Evolutionary conservation across 2,113 vertebrate genomes (phyloP), one percentile per base, ranked within the genome.

Genomic region (Phainopepla nitens): DNA sequence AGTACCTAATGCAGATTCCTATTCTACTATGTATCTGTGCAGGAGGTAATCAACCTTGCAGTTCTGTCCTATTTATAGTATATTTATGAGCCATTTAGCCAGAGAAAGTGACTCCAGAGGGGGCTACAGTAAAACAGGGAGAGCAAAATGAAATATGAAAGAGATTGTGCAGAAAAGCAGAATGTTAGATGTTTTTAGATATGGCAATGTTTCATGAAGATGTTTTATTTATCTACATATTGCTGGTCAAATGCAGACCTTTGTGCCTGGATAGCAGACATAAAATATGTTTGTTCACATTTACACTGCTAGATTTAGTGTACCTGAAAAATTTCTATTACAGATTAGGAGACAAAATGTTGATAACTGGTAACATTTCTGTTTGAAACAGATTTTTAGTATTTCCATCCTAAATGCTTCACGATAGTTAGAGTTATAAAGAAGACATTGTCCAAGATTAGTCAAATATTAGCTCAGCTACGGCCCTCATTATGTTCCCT

Each of bases 401-500:
- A 79, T 54, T 54, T 86, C n/a, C 22, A 21, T 36, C 15, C 20
- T 57, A 91, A 89, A 53, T 61, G 76, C 27, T 72, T 84, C 28
- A 41, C 18, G 69, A 20, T 47, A 5, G 11, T 21, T 72, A 29
- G 20, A 65, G 11, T 58, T 41, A 44, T 18, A 83, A 89, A 84
- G 60, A 78, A 53, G 68, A 58, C 19, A 64, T 15, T 58, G 17
- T 7, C 64, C 54, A 66, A 45, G 24, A 54, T 51, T 7, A 44
- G 35, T 29, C 22, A 87, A 42, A 39, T 68, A 87, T 42, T 39
- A 91, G 16, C 17, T 87, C 49, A 76, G 25, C 25, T 87, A 42
- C 1, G 7, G 15, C 23, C 12, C 27, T 49, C 0, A 0, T 24
- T 64, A 69, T 17, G 6, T 22, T 80, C 11, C 35, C 29, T 60